Base-by-base conservation (phyloP, 1,140 invertebrate genomes). In the Kradibia gibbosae region DNA sequence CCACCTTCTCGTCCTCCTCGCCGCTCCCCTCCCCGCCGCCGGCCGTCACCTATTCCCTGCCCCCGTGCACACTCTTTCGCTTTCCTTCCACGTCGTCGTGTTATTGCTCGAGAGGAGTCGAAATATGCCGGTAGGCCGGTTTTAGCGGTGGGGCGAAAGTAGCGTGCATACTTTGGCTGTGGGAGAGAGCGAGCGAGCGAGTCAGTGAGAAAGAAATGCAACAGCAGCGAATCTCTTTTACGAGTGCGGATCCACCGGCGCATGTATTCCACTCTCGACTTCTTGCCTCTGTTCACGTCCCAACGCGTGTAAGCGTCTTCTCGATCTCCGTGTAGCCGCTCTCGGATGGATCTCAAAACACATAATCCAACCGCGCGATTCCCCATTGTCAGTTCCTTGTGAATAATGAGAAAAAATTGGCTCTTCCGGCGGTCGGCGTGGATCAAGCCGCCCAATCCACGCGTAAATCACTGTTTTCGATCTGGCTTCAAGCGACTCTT, bases 141-240 rank as follows among this genome's bases (percentile, higher is more conserved):
- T 83, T n/a, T 81, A 83, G 82, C 73, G 80, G 78, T 78, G 70
- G 71, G 48, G 80, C 67, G 15, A 65, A 84, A 82, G 82, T 81
- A 65, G 84, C 76, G 36, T 76, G 83, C 85, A 86, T 87, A 85
- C 84, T 86, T 85, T 80, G 81, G 36, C 57, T 67, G 65, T 57
- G n/a, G 75, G 50, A 60, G 25, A 65, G 45, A 55, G 73, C 50
- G 22, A 39, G 17, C 5, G 50, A 22, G 53, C 62, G 28, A 39
- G 39, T 73, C 57, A 48, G 65, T 67, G 36, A 78, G 42, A 67
- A 28, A 50, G 45, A 70, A 55, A 36, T 65, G 60, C 60, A 65
- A 11, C 31, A n/a, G n/a, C n/a, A n/a, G n/a, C 60, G 36, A 17
- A 17, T 4, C 31, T 65, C 7, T 28, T 45, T 70, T 70, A n/a